These are phyloP conservation scores for Pseudochaenichthys georgianus DNA, from an alignment of 2,797 vertebrate genomes.

Conservation along the genomic window DNA sequence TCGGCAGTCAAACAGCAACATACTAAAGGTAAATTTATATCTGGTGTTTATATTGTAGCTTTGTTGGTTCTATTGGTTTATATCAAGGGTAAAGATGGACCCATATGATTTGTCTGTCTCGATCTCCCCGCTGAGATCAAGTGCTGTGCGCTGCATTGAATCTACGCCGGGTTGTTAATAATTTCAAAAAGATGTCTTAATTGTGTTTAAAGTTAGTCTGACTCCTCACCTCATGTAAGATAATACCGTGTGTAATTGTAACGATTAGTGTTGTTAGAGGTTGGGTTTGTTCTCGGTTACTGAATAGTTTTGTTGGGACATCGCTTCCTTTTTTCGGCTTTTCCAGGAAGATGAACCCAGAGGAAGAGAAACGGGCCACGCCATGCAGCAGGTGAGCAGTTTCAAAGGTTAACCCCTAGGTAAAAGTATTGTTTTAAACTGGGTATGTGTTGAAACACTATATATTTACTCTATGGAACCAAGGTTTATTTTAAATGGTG, in stretches of 20 bases:
- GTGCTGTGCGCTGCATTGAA: not conserved
- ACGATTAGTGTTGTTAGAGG: not conserved
- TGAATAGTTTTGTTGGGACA: not conserved
- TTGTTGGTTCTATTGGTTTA: not conserved
- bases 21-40: not conserved
- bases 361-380: slow-evolving; percentile 24
- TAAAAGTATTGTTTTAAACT: not conserved
- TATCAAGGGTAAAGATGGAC: slow-evolving; percentile 2
- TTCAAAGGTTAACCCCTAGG: not conserved
- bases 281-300: not conserved
- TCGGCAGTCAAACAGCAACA: not conserved
- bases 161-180: not conserved
- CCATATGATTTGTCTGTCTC: not conserved
- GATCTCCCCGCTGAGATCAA: not conserved
- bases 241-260: not conserved
- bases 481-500: not conserved
- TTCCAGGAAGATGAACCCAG: slow-evolving; percentile 67
- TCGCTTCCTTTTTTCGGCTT: not conserved
- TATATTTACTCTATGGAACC: too few relatives aligned
- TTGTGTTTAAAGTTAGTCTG: not conserved
- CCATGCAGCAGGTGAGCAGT: slow-evolving; percentile 66
- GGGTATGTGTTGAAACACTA: not conserved
- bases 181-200: not conserved
- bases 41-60: not conserved
- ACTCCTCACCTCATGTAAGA: not conserved